Conservation (phyloP, 2,113 vertebrate genomes). For the Corythaeola cristata region DNA sequence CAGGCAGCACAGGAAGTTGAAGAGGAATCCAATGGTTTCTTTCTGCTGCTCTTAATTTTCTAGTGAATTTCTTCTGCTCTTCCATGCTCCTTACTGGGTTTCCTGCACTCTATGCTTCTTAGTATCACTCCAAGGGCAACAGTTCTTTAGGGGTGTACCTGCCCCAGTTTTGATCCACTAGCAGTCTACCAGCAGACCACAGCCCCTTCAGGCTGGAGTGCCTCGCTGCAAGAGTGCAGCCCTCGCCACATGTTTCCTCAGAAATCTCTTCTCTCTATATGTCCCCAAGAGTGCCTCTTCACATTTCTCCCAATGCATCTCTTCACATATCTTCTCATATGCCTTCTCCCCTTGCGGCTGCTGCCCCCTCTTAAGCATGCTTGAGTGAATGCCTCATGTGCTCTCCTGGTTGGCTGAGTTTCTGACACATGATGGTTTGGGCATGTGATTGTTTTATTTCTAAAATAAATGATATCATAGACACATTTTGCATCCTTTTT, state of each 20-base stretch:
- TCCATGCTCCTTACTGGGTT: neutral
- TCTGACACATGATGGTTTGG: neutral
- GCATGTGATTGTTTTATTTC: neutral
- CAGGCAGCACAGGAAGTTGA: neutral
- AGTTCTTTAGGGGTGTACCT: neutral
- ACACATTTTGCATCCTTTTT: neutral
- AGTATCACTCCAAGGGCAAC: neutral
- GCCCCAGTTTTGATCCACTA: neutral
- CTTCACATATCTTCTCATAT: neutral
- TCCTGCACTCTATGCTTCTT: neutral
- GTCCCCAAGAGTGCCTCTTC: neutral
- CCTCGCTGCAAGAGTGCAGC: neutral
- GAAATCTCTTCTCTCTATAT: fast-evolving
- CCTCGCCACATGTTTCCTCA: neutral
- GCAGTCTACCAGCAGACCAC: neutral
- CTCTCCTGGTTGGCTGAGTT: neutral
- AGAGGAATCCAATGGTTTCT: neutral
- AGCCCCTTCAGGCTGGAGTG: neutral
- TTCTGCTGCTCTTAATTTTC: neutral
- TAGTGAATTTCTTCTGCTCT: neutral
- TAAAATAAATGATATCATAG: neutral
- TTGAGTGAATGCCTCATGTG: neutral
- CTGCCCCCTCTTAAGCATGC: neutral
- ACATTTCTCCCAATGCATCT: neutral
- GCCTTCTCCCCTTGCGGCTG: neutral